Base-by-base conservation (phyloP, 2,797 vertebrate species). In the Sitta carolinensis region DNA sequence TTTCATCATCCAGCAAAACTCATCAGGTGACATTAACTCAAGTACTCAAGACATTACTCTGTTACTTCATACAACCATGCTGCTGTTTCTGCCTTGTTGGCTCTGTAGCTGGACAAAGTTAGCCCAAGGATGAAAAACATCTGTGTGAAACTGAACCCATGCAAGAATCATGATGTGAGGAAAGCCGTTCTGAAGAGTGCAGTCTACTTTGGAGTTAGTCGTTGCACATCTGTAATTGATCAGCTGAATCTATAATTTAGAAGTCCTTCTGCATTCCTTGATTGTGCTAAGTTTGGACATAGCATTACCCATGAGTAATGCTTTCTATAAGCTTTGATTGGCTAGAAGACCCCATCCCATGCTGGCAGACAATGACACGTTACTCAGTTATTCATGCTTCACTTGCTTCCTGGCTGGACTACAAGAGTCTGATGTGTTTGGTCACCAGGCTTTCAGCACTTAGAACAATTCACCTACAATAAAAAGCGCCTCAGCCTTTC, bases 171-270 rank as follows among this genome's bases (percentile, higher is more conserved):
- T 38, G 93, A 95, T 91, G 95, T 94, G 94, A 94, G 85, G 95
- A 96, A 95, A 96, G 90, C 73, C 12, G 22, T 94, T 95, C 83
- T 76, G 76, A 91, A 79, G 94, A 94, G 93, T 23, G 29, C 74
- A 80, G 91, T 78, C 96, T 94, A 73, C 93, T 94, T 78, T 76
- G 85, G 92, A 96, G 55, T 75, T 78, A 62, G 90, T 88, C 0
- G 2, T 55, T 93, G 63, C 91, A 96, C 96, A 96, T 96, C 96
- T 96, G 96, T 93, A 81, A 93, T 94, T 96, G 96, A 96, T 96
- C 96, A 96, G 57, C 90, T 52, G 85, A 94, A 96, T 96, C 93
- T 95, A 93, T 95, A 96, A 96, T 96, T 96, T 96, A 95, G 94
- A 96, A 95, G 90, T 94, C 91, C 85, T 96, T 94, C 84, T 86